A percentile compares a stretch with the other conserved stretches of the same genome.
Evolutionary conservation across 2,888 invertebrate genomes (phyloP).

Genomic region (Aphodius granarius): DNA sequence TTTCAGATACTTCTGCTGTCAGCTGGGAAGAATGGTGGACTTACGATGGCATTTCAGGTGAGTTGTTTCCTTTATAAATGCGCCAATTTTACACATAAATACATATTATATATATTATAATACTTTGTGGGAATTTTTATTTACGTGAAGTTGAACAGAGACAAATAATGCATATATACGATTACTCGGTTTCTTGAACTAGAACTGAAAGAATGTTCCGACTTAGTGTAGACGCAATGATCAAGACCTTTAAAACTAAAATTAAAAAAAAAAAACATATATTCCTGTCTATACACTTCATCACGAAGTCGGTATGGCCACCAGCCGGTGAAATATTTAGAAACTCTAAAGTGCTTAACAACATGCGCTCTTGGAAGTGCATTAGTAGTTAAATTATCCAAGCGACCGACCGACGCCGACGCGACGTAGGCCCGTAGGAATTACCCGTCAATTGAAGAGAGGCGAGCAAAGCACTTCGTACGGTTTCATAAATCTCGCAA

Average conservation of each 20-base stretch:
- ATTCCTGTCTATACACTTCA: too few species aligned
- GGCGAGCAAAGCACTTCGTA: neutral
- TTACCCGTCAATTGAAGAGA: neutral
- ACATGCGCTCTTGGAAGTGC: neutral
- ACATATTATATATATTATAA: too few species aligned
- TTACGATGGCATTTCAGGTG: conserved; percentile 93
- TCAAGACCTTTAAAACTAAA: too few species aligned
- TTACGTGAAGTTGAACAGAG: too few species aligned
- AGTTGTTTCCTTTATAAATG: conserved; percentile 45
- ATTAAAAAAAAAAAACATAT: too few species aligned
- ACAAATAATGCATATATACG: too few species aligned
- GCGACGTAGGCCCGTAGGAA: neutral
- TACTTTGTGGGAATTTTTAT: too few species aligned
- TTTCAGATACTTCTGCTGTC: conserved; percentile 73
- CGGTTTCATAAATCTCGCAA: neutral
- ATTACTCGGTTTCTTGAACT: too few species aligned
- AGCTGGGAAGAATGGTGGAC: conserved; percentile 98
- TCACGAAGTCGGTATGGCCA: neutral
- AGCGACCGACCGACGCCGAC: too few species aligned
- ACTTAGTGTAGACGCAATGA: too few species aligned
- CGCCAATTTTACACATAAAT: neutral
- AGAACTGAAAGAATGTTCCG: too few species aligned
- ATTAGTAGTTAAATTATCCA: neutral
- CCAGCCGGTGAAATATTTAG: neutral
- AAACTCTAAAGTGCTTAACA: neutral